phyloP scores from a whole-genome alignment of 1,140 invertebrate species.

The Diplogasteroides magnus region DNA sequence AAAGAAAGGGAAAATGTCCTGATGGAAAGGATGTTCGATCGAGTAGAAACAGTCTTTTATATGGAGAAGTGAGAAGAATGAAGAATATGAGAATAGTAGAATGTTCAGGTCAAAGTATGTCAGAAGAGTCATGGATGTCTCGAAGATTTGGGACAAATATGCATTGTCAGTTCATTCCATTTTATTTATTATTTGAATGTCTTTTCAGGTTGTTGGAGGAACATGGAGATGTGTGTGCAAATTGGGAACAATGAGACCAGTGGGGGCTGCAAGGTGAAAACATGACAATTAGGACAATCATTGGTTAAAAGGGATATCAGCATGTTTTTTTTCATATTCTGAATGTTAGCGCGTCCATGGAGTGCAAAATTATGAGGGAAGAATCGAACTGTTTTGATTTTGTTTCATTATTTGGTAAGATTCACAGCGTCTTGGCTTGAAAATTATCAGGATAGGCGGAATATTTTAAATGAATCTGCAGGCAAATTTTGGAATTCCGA shows the following conservation, averaged over 20 bases:
- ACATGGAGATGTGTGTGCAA: slow-evolving; percentile 38
- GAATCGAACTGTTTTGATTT: too few species aligned
- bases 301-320: too few species aligned
- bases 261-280: slow-evolving; percentile 18
- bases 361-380: too few species aligned
- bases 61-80: slow-evolving; percentile 4
- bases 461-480: too few species aligned
- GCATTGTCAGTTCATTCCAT: slow-evolving; percentile 40
- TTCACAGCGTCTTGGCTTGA: too few species aligned
- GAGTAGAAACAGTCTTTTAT: slow-evolving; percentile 9
- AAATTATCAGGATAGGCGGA: too few species aligned
- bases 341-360: too few species aligned
- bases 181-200: slow-evolving; percentile 10
- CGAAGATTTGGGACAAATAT: slow-evolving; percentile 44
- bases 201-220: slow-evolving; percentile 30
- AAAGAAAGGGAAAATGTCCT: slow-evolving; percentile 2
- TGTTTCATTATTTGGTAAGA: too few species aligned
- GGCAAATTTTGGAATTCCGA: too few species aligned
- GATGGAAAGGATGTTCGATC: slow-evolving; percentile 7
- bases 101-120: slow-evolving; percentile 21
- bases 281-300: too few species aligned
- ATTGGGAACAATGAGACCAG: slow-evolving; percentile 29
- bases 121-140: slow-evolving; percentile 25
- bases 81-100: neutral
- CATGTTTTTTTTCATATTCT: too few species aligned